Evolutionary conservation across 2,888 invertebrate species (phyloP).

Genomic region (Bursaphelenchus okinawaensis): DNA sequence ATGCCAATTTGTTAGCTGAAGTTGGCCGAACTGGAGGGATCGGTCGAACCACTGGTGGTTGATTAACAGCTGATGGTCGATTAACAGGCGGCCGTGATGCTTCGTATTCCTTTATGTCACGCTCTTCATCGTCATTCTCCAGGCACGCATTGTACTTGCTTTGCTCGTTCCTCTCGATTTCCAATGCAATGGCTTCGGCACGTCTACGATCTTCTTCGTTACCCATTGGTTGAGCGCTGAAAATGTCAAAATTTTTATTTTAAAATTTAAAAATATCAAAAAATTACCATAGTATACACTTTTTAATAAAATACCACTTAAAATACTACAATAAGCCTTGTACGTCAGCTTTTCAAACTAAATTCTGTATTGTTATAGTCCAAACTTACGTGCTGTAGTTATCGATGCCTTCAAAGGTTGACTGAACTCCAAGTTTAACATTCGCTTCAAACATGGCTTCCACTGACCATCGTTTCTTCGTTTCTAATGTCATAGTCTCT

Average conservation of each 20-base stretch:
- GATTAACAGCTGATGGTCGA: no score
- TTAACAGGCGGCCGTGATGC: no score
- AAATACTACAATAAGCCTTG: conserved; percentile 56
- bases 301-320: background rate
- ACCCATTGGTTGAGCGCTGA: conserved; percentile 16
- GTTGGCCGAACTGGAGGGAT: no score
- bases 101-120: no score
- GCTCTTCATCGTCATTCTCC: conserved; percentile 70
- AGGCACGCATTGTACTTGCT: conserved; percentile 77
- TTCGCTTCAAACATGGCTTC: conserved; percentile 94
- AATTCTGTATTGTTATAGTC: conserved; percentile 13
- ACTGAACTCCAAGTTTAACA: conserved; percentile 84
- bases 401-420: conserved; percentile 83
- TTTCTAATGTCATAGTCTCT: no score
- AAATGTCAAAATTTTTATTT: background rate
- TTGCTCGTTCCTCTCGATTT: conserved; percentile 80
- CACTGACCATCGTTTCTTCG: conserved; percentile 76
- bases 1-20: no score
- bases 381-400: conserved; percentile 70
- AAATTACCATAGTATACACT: background rate
- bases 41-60: no score
- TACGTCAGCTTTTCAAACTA: background rate
- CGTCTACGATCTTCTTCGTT: conserved; percentile 82
- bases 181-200: conserved; percentile 82
- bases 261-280: background rate